A percentile compares a stretch with the other conserved stretches of the same genome.
Evolutionary conservation across 2,113 vertebrate species (phyloP).

Genomic region (Tursiops truncatus): DNA sequence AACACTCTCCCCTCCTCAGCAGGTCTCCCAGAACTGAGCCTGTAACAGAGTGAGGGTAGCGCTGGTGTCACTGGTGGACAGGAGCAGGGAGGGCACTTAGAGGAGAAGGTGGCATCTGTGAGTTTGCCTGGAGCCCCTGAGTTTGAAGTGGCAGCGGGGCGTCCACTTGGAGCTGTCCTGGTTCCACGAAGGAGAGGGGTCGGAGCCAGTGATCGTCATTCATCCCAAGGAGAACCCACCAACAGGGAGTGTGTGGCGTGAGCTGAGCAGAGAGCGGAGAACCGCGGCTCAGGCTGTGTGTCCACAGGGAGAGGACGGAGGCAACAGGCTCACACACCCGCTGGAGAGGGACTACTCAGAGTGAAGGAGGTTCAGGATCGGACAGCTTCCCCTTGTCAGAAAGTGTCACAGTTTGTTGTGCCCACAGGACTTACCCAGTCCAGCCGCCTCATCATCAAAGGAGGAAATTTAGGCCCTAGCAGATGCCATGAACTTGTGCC

Average conservation of each 20-base stretch:
- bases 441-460: neutral
- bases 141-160: neutral
- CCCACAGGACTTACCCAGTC: neutral
- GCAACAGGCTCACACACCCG: rapidly evolving
- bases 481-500: neutral
- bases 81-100: neutral
- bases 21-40: neutral
- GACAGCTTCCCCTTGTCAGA: neutral
- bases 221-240: too few relatives aligned
- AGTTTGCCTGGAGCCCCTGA: neutral
- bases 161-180: neutral
- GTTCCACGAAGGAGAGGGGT: neutral
- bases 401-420: neutral
- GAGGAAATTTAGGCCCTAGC: neutral
- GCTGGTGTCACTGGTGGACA: neutral
- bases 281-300: rapidly evolving
- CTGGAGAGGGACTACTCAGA: rapidly evolving
- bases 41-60: neutral
- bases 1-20: too few relatives aligned
- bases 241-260: too few relatives aligned
- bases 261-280: neutral
- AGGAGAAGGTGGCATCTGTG: neutral
- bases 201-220: neutral
- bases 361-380: rapidly evolving
- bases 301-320: neutral